Evolutionary conservation across 2,888 invertebrate species (phyloP), one percentile per base, ranked within the genome.

Genomic region (Ectemnius cavifrons): DNA sequence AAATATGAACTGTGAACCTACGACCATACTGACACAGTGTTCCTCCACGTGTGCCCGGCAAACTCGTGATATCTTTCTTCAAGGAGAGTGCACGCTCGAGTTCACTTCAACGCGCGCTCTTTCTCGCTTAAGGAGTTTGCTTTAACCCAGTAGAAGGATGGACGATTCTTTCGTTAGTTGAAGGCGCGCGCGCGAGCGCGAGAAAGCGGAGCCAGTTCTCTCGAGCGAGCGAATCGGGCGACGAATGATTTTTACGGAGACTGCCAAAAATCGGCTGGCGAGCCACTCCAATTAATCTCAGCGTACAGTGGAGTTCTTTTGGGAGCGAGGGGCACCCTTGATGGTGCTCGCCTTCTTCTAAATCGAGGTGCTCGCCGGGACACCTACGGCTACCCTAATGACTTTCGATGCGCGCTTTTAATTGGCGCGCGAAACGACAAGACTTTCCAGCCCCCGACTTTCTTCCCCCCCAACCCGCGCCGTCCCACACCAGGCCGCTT

Each of bases 371-470:
- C 49, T 20, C 16, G 37, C 72, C 66, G 71, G 74, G 75, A 71
- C 77, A 74, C 75, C 77, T 74, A 69, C 73, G 74, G 73, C 62
- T 71, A 78, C 77, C 74, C 80, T 83, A 84, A 84, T 84, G 81
- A 77, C 78, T 78, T 72, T 83, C 79, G 83, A 79, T 78, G 76
- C 78, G 37, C 37, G 78, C 81, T 79, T 77, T 85, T 84, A 85
- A 85, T 83, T 85, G 83, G 75, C 77, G 84, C 79, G 83, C 74
- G 78, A 79, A 81, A 78, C 65, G 81, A 72, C 74, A 79, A 77
- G 75, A 77, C 37, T 37, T 37, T 37, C 37, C 37, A 23, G 23
- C 3, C 23, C 23, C 23, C 23, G 23, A 23, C 3, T 23, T 23
- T 23, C 23, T 23, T 3, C 23, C 23, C 2, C 23, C 23, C 23